phyloP scores from a whole-genome alignment of 1,140 invertebrate species.

The Calliopsis andreniformis region DNA sequence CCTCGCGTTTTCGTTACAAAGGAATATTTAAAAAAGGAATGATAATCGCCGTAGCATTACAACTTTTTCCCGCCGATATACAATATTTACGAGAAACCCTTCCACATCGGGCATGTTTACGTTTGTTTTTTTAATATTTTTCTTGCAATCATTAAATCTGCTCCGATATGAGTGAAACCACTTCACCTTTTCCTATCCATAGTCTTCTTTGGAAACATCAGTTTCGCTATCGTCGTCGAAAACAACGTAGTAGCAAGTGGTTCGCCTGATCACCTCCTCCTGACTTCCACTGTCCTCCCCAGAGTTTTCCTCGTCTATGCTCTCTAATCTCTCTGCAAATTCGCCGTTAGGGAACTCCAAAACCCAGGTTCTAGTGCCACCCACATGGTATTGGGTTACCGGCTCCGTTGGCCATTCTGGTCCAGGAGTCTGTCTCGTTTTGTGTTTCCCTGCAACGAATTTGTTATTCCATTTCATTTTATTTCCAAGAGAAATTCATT shows the following conservation, averaged over 20 bases:
- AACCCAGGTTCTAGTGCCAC: slow-evolving; percentile 18
- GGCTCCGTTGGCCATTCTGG: slow-evolving; percentile 34
- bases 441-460: background rate
- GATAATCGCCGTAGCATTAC: no score
- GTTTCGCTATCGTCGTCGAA: background rate
- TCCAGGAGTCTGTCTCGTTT: background rate
- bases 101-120: no score
- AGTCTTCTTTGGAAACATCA: background rate
- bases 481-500: no score
- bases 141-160: no score
- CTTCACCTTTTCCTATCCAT: background rate
- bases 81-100: no score
- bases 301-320: no score
- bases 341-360: background rate
- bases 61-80: no score
- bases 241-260: slow-evolving; percentile 22
- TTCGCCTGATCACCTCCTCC: background rate
- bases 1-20: background rate
- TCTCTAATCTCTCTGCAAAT: background rate
- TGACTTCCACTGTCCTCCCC: background rate
- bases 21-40: background rate
- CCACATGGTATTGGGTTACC: slow-evolving; percentile 20
- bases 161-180: no score
- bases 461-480: no score
- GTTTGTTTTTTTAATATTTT: no score